Conservation (phyloP, 2,888 invertebrate genomes). For the Miltochrista miniata region DNA sequence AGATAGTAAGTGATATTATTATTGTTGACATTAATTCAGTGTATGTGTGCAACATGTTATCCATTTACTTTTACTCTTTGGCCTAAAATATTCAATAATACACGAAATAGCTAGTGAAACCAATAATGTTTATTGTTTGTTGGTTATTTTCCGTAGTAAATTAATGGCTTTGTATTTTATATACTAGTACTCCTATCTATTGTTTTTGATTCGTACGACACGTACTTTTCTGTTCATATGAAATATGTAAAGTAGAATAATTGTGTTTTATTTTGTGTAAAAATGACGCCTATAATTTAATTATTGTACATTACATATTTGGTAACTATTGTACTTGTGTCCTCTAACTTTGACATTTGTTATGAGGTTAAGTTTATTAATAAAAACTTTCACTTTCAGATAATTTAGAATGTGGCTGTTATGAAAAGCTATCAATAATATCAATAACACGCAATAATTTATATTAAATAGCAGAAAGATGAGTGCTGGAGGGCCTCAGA, state of each 20-base stretch:
- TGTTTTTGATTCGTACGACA: constrained; percentile 4
- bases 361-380: constrained; percentile 43
- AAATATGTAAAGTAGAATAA: not conserved
- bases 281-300: constrained; percentile 1
- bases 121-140: constrained; percentile 17
- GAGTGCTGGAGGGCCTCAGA: constrained; percentile 68
- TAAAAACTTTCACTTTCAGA: constrained; percentile 64
- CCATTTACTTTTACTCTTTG: constrained; percentile 61
- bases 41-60: constrained; percentile 56
- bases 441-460: constrained; percentile 16
- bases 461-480: constrained; percentile 33
- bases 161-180: too few species aligned
- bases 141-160: constrained; percentile 12
- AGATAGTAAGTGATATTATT: constrained; percentile 24
- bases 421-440: constrained; percentile 19
- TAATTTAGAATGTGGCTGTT: constrained; percentile 49
- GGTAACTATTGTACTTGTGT: constrained; percentile 40
- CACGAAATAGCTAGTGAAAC: constrained; percentile 21
- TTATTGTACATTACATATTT: constrained; percentile 3
- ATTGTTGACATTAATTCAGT: constrained; percentile 42
- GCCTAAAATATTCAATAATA: constrained; percentile 38
- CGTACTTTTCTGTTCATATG: not conserved
- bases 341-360: constrained; percentile 58
- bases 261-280: constrained; percentile 8
- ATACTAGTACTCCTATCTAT: not conserved